Evolutionary conservation across 2,888 invertebrate species (phyloP).

Genomic region (Neocrepidodera transversa): DNA sequence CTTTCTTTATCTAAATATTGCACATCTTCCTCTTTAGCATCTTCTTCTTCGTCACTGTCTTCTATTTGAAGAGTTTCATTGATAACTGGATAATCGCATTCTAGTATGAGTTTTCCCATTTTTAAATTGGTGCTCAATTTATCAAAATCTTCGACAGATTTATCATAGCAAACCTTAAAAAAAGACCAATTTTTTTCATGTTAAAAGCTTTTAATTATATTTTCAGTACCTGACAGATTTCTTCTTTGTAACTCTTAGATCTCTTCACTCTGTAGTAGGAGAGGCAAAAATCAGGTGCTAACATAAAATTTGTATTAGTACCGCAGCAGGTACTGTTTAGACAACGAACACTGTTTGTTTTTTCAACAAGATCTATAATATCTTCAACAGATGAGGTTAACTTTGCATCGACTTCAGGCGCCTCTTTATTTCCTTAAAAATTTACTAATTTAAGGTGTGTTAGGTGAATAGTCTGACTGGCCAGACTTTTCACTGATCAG

Average conservation of each 20-base stretch:
- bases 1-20: slow-evolving; percentile 50
- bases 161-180: slow-evolving; percentile 52
- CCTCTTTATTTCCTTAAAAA: no score
- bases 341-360: slow-evolving; percentile 58
- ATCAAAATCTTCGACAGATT: slow-evolving; percentile 55
- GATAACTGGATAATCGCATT: slow-evolving; percentile 54
- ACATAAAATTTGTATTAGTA: slow-evolving; percentile 52
- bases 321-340: slow-evolving; percentile 66
- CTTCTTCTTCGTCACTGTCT: slow-evolving; percentile 58
- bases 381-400: slow-evolving; percentile 35
- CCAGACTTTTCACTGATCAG: no score
- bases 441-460: no score
- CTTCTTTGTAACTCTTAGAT: slow-evolving; percentile 53
- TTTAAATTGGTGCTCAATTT: slow-evolving; percentile 48
- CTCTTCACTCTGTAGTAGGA: slow-evolving; percentile 59
- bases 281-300: slow-evolving; percentile 60
- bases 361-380: slow-evolving; percentile 54
- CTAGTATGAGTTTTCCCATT: slow-evolving; percentile 37
- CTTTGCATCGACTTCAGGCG: neutral
- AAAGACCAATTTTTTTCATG: neutral
- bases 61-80: slow-evolving; percentile 59
- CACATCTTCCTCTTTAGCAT: slow-evolving; percentile 40
- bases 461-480: no score
- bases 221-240: slow-evolving; percentile 56
- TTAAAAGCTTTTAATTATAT: neutral